Conservation (phyloP, 2,888 invertebrate species). For the Torymus texanus region DNA sequence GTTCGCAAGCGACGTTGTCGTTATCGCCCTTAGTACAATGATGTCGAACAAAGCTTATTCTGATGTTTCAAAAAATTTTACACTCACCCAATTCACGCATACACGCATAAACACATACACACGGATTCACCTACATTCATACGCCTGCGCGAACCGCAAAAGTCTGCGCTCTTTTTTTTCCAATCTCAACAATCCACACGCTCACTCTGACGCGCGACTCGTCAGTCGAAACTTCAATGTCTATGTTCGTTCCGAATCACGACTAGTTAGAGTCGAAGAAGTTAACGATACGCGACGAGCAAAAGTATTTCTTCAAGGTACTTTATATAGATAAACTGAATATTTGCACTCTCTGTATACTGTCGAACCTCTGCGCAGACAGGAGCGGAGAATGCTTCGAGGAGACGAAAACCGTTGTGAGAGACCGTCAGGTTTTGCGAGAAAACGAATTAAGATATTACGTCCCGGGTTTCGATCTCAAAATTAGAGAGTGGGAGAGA, state of each 20-base stretch:
- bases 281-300: background rate
- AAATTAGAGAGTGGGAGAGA: too few relatives aligned
- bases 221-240: background rate
- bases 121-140: background rate
- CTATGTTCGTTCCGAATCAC: conserved; percentile 18
- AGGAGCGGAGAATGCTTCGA: background rate
- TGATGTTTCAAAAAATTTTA: too few relatives aligned
- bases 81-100: too few relatives aligned
- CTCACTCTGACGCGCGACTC: conserved; percentile 19
- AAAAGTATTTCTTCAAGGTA: conserved; percentile 29
- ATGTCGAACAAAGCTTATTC: too few relatives aligned
- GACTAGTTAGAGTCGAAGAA: conserved; percentile 20
- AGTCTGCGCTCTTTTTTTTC: background rate
- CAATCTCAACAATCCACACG: conserved; percentile 4
- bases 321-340: conserved; percentile 38
- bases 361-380: conserved; percentile 19
- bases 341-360: conserved; percentile 31
- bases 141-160: conserved; percentile 1
- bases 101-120: too few relatives aligned
- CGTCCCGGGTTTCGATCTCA: conserved; percentile 19
- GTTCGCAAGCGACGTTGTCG: background rate
- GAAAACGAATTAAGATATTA: background rate
- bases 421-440: too few relatives aligned
- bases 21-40: too few relatives aligned
- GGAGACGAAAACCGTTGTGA: background rate